These are phyloP conservation scores for Athrips mouffetella DNA, from an alignment of 2,888 invertebrate species.

Conservation along the genomic window DNA sequence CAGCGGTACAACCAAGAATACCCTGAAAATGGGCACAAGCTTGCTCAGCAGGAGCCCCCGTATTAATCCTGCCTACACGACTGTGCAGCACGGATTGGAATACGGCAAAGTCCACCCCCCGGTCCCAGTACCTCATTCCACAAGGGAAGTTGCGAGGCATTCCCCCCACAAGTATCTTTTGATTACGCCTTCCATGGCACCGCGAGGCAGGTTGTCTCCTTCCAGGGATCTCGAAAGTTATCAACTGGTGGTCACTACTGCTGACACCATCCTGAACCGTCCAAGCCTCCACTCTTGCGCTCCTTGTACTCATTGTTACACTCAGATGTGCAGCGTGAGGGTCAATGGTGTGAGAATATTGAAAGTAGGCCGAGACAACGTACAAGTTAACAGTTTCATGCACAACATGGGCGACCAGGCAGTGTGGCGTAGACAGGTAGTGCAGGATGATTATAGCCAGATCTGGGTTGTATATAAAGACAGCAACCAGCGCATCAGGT, in stretches of 20 bases:
- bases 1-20: too few species aligned
- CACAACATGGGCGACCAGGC: constrained; percentile 19
- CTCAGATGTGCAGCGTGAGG: too few species aligned
- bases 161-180: too few species aligned
- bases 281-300: too few species aligned
- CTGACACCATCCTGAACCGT: constrained; percentile 15
- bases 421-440: constrained; percentile 22
- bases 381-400: neutral
- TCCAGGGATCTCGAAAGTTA: constrained; percentile 14
- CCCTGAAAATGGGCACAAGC: too few species aligned
- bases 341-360: too few species aligned
- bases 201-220: too few species aligned
- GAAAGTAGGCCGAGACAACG: too few species aligned
- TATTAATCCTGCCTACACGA: neutral
- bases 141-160: too few species aligned
- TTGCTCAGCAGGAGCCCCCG: neutral
- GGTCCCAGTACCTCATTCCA: constrained; percentile 2
- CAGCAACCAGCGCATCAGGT: too few species aligned
- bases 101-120: neutral
- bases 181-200: too few species aligned
- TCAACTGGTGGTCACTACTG: constrained; percentile 25
- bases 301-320: too few species aligned
- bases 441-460: constrained; percentile 19
- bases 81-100: neutral
- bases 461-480: constrained; percentile 10